A percentile compares a stretch with the other conserved stretches of the same genome.
Evolutionary conservation across 2,113 vertebrate genomes (phyloP).

Genomic region (Misgurnus anguillicaudatus): DNA sequence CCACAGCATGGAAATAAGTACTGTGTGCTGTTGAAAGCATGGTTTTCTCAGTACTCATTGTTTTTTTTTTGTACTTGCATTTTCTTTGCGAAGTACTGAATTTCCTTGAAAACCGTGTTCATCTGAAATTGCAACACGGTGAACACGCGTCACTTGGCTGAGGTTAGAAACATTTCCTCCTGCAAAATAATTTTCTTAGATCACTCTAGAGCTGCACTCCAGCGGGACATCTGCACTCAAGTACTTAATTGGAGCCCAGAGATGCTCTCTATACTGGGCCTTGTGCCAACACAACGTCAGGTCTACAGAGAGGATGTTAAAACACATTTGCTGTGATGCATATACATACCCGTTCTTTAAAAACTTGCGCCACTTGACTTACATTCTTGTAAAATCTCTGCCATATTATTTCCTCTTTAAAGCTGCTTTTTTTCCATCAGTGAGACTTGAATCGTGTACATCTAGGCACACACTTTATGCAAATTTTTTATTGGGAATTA

Average conservation of each 20-base stretch:
- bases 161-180: conserved; percentile 19
- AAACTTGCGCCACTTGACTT: neutral
- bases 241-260: conserved; percentile 6
- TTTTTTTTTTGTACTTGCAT: neutral
- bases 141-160: conserved; percentile 8
- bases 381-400: conserved; percentile 9
- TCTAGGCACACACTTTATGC: neutral
- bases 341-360: neutral
- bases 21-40: neutral
- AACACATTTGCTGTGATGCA: neutral
- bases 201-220: conserved; percentile 6
- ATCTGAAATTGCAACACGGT: conserved; percentile 7
- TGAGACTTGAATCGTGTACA: neutral
- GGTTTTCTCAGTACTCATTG: neutral
- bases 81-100: conserved; percentile 1
- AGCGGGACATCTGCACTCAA: neutral
- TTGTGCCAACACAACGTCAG: neutral
- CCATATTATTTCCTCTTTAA: neutral
- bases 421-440: neutral
- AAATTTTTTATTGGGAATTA: conserved; percentile 11
- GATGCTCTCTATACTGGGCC: conserved; percentile 1
- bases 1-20: neutral
- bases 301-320: neutral
- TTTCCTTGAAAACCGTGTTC: conserved; percentile 18
- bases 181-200: conserved; percentile 6